phyloP scores from a whole-genome alignment of 1,140 invertebrate genomes.

The Phenacoccus solenopsis region DNA sequence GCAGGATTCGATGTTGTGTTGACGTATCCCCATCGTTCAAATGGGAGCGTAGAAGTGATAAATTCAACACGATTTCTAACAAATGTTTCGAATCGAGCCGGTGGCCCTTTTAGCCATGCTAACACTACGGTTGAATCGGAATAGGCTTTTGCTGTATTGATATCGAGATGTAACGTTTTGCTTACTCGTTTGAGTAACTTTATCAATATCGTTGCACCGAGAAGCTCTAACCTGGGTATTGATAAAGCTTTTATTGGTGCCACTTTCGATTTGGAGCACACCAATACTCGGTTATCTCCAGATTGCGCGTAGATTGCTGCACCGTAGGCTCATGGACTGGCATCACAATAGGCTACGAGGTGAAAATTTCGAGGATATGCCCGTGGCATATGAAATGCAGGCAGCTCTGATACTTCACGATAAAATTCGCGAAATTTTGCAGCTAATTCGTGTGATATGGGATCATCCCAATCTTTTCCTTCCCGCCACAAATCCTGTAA shows the following conservation, averaged over 20 bases:
- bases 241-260: conserved; percentile 32
- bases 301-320: conserved; percentile 26
- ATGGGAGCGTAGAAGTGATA: conserved; percentile 26
- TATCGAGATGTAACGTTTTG: background rate
- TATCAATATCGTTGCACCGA: conserved; percentile 28
- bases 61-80: conserved; percentile 30
- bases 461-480: conserved; percentile 32
- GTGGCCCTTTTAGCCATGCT: conserved; percentile 19
- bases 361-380: background rate
- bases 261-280: conserved; percentile 32
- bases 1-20: conserved; percentile 30
- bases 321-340: conserved; percentile 27
- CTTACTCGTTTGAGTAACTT: conserved; percentile 26
- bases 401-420: background rate
- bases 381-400: background rate
- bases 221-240: conserved; percentile 32
- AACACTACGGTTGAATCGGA: conserved; percentile 24
- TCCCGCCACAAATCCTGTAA: conserved; percentile 24
- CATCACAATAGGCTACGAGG: conserved; percentile 30
- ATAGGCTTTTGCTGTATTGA: conserved; percentile 19
- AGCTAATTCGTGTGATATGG: conserved; percentile 22
- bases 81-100: conserved; percentile 24
- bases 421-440: background rate
- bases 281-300: background rate
- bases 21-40: conserved; percentile 23